Conservation (phyloP, 1,140 invertebrate genomes). For the Cydia fagiglandana region DNA sequence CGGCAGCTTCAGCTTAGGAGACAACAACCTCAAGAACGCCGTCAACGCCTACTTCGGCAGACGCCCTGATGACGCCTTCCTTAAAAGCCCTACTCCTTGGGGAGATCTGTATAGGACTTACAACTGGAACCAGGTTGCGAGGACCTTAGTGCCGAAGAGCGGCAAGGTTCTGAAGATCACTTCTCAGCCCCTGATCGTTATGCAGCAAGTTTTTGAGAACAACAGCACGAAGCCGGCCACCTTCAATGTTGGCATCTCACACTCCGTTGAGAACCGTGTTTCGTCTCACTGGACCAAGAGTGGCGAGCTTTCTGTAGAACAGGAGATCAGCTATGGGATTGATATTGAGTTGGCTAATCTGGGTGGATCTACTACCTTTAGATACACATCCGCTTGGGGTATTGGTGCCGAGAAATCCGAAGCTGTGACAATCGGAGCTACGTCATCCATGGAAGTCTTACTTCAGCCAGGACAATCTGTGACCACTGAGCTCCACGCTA, state of each 20-base stretch:
- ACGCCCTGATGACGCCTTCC: conserved; percentile 38
- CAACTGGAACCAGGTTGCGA: conserved; percentile 39
- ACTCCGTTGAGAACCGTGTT: conserved; percentile 35
- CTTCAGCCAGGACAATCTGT: conserved; percentile 47
- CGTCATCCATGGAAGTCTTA: conserved; percentile 38
- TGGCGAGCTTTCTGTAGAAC: conserved; percentile 32
- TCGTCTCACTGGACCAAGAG: conserved; percentile 42
- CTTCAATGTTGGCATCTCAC: conserved; percentile 32
- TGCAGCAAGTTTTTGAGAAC: conserved; percentile 35
- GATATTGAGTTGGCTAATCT: conserved; percentile 3
- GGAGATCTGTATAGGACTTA: conserved; percentile 42
- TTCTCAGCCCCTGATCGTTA: conserved; percentile 31
- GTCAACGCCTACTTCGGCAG: conserved; percentile 30
- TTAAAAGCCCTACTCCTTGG: conserved; percentile 42
- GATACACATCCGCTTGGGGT: conserved; percentile 45
- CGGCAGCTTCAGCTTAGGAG: conserved; percentile 33
- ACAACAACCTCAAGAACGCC: conserved; percentile 35
- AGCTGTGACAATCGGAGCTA: conserved; percentile 40
- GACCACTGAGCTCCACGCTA: conserved; percentile 41
- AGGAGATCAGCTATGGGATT: conserved; percentile 39
- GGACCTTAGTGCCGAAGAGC: conserved; percentile 34
- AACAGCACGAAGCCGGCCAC: conserved; percentile 23
- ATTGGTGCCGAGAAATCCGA: conserved; percentile 39
- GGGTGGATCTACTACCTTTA: conserved; percentile 33
- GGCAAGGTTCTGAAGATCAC: conserved; percentile 34